A percentile compares a stretch with the other conserved stretches of the same genome.
These are phyloP conservation scores for Cephalopholis sonnerati DNA, from an alignment of 2,113 vertebrate species.

Conservation along the genomic window DNA sequence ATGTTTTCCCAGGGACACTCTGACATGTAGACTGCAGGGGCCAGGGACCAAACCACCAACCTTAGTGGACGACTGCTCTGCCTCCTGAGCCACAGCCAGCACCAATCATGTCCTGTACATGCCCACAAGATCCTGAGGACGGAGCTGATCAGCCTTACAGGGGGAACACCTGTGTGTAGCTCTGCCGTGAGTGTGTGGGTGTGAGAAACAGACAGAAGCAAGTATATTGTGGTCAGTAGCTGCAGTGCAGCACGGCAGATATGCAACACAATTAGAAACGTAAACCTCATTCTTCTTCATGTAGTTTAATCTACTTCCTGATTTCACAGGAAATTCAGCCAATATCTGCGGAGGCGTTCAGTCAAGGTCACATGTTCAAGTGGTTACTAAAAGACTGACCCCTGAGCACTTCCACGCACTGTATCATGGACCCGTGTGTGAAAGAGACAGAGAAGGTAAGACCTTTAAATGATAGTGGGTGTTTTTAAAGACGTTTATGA, in stretches of 20 bases:
- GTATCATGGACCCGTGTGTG: neutral
- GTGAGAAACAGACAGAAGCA: neutral
- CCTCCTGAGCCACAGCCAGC: too few species aligned
- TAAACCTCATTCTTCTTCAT: neutral
- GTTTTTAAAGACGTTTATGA: neutral
- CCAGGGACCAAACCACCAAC: too few species aligned
- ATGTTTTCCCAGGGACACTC: too few species aligned
- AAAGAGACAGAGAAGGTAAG: constrained; percentile 64
- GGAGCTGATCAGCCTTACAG: neutral
- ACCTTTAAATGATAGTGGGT: neutral
- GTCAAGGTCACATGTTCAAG: neutral
- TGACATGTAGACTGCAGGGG: too few species aligned
- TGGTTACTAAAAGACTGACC: constrained; percentile 20
- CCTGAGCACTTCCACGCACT: neutral
- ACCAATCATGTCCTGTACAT: too few species aligned
- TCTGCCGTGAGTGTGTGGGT: neutral
- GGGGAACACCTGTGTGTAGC: neutral
- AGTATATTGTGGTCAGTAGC: neutral
- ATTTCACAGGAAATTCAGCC: constrained; percentile 47
- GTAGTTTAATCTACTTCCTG: constrained; percentile 46
- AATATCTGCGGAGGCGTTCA: neutral
- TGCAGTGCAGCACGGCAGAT: neutral
- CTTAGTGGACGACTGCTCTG: too few species aligned
- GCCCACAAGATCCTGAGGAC: too few species aligned
- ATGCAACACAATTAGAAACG: neutral